These are phyloP conservation scores for Tetranychus cinnabarinus DNA, from an alignment of 1,140 invertebrate species.

Conservation along the genomic window DNA sequence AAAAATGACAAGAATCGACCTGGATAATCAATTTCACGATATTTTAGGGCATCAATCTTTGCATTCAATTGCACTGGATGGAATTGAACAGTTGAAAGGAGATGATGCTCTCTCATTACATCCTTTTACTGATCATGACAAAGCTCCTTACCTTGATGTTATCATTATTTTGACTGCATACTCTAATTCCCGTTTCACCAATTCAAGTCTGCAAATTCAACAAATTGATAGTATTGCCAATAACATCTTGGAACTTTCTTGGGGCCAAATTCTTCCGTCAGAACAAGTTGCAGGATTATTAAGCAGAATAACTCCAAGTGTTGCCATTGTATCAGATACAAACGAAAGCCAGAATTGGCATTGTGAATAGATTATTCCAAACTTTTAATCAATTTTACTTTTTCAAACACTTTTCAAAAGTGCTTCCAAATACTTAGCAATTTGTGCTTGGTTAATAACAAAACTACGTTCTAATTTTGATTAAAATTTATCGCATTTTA, in stretches of 20 bases:
- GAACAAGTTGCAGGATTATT: background rate
- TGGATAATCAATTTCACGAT: background rate
- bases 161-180: background rate
- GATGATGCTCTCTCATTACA: background rate
- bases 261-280: background rate
- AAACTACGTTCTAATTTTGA: too few species aligned
- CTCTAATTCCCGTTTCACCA: background rate
- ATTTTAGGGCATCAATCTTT: background rate
- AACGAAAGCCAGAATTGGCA: too few species aligned
- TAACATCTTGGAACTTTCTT: background rate
- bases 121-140: background rate
- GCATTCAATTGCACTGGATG: background rate
- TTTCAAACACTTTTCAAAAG: too few species aligned
- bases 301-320: background rate
- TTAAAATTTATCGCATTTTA: too few species aligned
- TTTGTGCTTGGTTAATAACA: too few species aligned
- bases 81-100: background rate
- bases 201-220: background rate
- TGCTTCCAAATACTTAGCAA: too few species aligned
- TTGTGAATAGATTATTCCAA: too few species aligned
- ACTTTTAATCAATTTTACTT: too few species aligned
- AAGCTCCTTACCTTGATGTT: background rate
- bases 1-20: background rate
- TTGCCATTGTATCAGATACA: background rate
- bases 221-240: background rate